Evolutionary conservation across 2,888 invertebrate genomes (phyloP).

Genomic region (Chrysolina haemoptera): DNA sequence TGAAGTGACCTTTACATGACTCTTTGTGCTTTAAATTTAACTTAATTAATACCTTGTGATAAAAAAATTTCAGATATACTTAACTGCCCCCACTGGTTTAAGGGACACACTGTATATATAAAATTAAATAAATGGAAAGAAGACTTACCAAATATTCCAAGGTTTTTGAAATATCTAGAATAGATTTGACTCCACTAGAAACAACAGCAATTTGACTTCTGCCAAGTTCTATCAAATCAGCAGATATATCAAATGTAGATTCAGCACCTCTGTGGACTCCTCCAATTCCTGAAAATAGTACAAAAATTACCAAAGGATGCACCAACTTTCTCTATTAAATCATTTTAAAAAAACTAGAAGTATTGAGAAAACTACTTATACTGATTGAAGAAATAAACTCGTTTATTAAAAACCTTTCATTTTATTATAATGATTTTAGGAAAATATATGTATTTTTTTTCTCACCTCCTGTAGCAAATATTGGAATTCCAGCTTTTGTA

Average conservation of each 20-base stretch:
- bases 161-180: slow-evolving; percentile 94
- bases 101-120: no score
- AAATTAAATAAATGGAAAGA: background rate
- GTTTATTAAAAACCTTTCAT: no score
- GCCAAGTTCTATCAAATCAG: slow-evolving; percentile 93
- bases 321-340: background rate
- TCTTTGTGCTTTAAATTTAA: no score
- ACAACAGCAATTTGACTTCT: slow-evolving; percentile 91
- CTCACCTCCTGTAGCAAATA: slow-evolving; percentile 94
- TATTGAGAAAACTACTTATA: no score
- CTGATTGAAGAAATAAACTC: no score
- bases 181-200: slow-evolving; percentile 97
- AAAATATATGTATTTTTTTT: background rate
- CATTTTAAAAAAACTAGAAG: background rate
- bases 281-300: slow-evolving; percentile 75
- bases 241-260: slow-evolving; percentile 91
- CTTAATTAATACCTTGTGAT: no score
- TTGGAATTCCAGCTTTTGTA: slow-evolving; percentile 83
- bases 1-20: no score
- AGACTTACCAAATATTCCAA: slow-evolving; percentile 89
- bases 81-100: no score
- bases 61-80: no score
- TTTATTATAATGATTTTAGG: background rate
- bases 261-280: slow-evolving; percentile 95
- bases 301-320: background rate